phyloP scores from a whole-genome alignment of 2,797 vertebrate genomes.

The Chaetophractus vellerosus region DNA sequence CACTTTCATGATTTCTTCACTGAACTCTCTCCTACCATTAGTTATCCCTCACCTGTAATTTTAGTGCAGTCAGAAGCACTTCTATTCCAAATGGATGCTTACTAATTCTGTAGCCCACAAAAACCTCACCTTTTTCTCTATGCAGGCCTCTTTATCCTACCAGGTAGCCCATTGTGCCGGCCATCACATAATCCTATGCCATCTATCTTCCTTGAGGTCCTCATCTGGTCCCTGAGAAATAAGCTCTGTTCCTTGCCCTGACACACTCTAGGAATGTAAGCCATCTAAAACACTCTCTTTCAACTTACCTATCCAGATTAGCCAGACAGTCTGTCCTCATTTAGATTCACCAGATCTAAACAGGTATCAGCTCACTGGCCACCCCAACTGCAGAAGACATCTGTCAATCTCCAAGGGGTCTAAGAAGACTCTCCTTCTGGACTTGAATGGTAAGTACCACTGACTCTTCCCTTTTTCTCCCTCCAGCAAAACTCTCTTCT shows the following conservation, averaged over 20 bases:
- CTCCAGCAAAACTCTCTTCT: not conserved
- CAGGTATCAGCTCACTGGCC: not conserved
- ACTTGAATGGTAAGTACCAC: not conserved
- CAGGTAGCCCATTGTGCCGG: rapidly evolving
- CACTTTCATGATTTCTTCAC: not conserved
- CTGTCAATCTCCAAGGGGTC: not conserved
- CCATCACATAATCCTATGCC: not conserved
- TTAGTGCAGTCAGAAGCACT: not conserved
- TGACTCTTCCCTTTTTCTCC: not conserved
- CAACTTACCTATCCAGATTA: no score
- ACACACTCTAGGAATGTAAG: not conserved
- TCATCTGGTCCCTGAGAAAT: not conserved
- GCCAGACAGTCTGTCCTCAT: not conserved
- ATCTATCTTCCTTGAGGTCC: not conserved
- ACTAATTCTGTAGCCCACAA: not conserved
- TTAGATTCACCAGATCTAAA: not conserved
- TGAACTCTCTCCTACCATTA: not conserved
- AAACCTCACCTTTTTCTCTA: not conserved
- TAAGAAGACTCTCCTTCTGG: not conserved
- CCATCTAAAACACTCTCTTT: not conserved
- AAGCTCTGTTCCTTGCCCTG: no score
- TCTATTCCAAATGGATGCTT: not conserved
- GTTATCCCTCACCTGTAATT: not conserved
- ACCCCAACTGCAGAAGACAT: not conserved
- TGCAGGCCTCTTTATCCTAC: no score